Base-by-base conservation (phyloP, 1,140 invertebrate genomes). In the Pteromalus puparum region DNA sequence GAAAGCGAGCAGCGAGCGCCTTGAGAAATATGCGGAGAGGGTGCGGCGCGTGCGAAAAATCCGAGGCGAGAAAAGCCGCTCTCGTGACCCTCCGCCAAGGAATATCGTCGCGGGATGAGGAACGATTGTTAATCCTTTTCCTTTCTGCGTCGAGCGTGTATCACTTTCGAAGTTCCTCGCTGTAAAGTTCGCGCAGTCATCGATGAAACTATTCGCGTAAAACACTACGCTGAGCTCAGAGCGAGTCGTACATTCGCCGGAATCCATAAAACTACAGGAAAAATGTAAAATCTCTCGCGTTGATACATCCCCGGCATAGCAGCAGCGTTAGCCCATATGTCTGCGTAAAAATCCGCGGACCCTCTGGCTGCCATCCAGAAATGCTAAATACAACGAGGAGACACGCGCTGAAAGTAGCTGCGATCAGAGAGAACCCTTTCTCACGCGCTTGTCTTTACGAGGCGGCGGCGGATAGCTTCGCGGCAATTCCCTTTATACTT, bases 31-130 rank as follows among this genome's bases (percentile, higher is more conserved):
- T 12, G 38, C 86, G 81, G 38, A 81, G 85, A 82, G 87, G 86
- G 88, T 90, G 88, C 88, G 89, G 85, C 80, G 87, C 86, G 88
- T 90, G 88, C 88, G 88, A 91, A 90, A 91, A 89, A 90, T 90
- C 86, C 87, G 79, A 78, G 79, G 79, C 15, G 87, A 86, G 86
- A 89, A 89, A 91, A 90, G 87, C 7, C 46, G 38, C 38, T 42
- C 38, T 38, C 9, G 38, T 42, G 38, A 42, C 38, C 38, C 38
- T 42, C 38, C 38, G 38, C 34, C 34, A 42, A 42, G 10, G 38
- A 42, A 42, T 42, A 7, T 42, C 38, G 38, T 42, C 38, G 38
- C 38, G 10, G 30, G 30, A 34, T 9, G 46, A 48, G 15, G 15
- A 48, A 48, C 10, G 46, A 48, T 21, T 53, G 48, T 53, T 21